A percentile compares a stretch with the other conserved stretches of the same genome.
Evolutionary conservation across 2,797 vertebrate species (phyloP).

Genomic region (Spheniscus humboldti): DNA sequence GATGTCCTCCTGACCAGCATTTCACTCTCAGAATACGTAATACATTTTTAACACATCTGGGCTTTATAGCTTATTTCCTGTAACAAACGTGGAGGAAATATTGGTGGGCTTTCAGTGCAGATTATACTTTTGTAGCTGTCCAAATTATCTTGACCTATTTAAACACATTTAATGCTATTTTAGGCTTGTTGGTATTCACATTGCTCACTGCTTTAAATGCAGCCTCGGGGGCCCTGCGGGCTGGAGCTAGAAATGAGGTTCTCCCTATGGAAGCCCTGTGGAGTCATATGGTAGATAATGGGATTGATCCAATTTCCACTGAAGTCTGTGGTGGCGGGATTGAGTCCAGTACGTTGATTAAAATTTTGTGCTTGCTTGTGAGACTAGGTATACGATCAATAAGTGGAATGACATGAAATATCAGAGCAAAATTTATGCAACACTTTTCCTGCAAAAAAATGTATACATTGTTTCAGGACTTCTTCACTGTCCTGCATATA

Average conservation of each 20-base stretch:
- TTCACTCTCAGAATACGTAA: background rate
- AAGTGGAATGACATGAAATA: constrained; percentile 54
- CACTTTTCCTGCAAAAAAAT: background rate
- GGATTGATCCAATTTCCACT: constrained; percentile 62
- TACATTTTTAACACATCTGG: constrained; percentile 18
- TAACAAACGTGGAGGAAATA: constrained; percentile 25
- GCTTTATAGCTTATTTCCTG: constrained; percentile 7
- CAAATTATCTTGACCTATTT: constrained; percentile 63
- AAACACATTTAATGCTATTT: constrained; percentile 57
- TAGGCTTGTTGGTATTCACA: constrained; percentile 56
- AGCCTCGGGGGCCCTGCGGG: constrained; percentile 38
- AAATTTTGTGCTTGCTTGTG: constrained; percentile 60
- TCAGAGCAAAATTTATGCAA: constrained; percentile 38
- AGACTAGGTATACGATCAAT: constrained; percentile 37
- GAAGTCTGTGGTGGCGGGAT: constrained; percentile 30
- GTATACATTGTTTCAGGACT: background rate
- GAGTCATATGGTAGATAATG: constrained; percentile 64
- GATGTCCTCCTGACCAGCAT: background rate
- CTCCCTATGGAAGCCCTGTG: constrained; percentile 46
- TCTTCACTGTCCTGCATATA: background rate
- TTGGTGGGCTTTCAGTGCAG: constrained; percentile 31
- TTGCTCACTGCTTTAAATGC: constrained; percentile 58
- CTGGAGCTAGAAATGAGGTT: constrained; percentile 55
- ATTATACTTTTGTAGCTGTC: constrained; percentile 46
- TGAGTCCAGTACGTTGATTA: constrained; percentile 62